phyloP scores from a whole-genome alignment of 2,113 vertebrate species.

The Falco punctatus region DNA sequence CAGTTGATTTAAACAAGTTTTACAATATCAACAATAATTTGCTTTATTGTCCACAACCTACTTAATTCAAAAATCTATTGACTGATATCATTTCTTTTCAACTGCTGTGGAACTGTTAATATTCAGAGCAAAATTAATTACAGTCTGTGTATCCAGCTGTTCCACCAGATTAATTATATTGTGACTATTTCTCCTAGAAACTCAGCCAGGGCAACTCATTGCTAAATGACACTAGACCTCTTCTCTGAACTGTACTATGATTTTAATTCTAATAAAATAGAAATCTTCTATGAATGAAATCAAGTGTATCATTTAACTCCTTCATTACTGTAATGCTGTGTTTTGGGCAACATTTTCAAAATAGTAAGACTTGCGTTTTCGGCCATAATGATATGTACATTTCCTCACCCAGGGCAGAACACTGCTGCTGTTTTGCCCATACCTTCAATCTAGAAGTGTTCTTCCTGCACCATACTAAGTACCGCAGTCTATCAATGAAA shows the following conservation, averaged over 20 bases:
- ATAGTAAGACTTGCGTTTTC: background rate
- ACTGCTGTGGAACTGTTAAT: slow-evolving; percentile 72
- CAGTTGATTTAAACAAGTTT: slow-evolving; percentile 59
- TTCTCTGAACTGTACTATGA: slow-evolving; percentile 43
- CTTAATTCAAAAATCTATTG: slow-evolving; percentile 77
- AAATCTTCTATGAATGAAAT: slow-evolving; percentile 36
- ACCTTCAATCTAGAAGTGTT: background rate
- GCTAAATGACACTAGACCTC: background rate
- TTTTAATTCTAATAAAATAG: slow-evolving; percentile 33
- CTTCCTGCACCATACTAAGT: background rate
- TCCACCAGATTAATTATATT: slow-evolving; percentile 76
- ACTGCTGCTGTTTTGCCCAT: background rate
- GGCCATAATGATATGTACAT: background rate
- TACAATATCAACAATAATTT: slow-evolving; percentile 75
- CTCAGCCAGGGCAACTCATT: slow-evolving; percentile 51
- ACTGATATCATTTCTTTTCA: slow-evolving; percentile 70
- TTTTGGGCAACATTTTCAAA: background rate
- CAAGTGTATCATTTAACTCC: slow-evolving; percentile 42
- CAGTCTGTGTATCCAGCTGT: slow-evolving; percentile 72
- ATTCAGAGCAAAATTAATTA: slow-evolving; percentile 77
- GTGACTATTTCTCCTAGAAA: slow-evolving; percentile 50
- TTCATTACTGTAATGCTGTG: background rate
- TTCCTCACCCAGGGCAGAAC: background rate
- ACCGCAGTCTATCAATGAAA: background rate
- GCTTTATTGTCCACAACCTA: slow-evolving; percentile 73